These are phyloP conservation scores for Cavia aperea DNA, from an alignment of 2,113 vertebrate species.

Conservation along the genomic window DNA sequence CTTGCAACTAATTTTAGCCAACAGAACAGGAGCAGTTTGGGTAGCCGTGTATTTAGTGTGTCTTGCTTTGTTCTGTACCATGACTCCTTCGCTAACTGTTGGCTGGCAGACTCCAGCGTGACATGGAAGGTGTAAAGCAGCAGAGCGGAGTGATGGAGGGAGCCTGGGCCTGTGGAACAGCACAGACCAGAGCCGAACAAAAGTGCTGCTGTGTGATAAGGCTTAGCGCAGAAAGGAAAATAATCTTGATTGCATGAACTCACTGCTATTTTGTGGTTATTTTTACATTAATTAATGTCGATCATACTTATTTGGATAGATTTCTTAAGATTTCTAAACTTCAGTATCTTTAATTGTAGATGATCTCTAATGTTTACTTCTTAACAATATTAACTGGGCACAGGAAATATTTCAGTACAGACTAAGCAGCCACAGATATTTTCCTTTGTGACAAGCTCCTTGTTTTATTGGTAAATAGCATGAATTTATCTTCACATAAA, in stretches of 20 bases:
- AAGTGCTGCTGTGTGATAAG: background rate
- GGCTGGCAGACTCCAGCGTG: too few relatives aligned
- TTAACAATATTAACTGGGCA: background rate
- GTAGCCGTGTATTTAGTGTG: background rate
- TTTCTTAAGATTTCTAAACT: background rate
- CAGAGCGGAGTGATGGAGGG: background rate
- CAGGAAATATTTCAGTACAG: background rate
- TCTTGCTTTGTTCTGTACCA: background rate
- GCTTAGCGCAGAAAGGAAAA: background rate
- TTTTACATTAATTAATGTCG: constrained; percentile 9
- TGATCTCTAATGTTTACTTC: background rate
- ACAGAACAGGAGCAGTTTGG: background rate
- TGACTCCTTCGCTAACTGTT: background rate
- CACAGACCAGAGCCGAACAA: background rate
- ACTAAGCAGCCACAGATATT: background rate
- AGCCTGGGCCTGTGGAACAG: background rate
- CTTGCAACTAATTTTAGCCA: background rate
- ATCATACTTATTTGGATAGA: background rate
- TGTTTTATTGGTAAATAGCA: background rate
- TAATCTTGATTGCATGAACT: background rate
- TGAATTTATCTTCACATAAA: background rate
- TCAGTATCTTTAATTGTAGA: background rate
- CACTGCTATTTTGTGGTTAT: background rate
- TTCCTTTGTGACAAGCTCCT: background rate
- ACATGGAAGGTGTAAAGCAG: background rate